Conservation (phyloP, 2,797 vertebrate genomes). For the Taeniopygia guttata region DNA sequence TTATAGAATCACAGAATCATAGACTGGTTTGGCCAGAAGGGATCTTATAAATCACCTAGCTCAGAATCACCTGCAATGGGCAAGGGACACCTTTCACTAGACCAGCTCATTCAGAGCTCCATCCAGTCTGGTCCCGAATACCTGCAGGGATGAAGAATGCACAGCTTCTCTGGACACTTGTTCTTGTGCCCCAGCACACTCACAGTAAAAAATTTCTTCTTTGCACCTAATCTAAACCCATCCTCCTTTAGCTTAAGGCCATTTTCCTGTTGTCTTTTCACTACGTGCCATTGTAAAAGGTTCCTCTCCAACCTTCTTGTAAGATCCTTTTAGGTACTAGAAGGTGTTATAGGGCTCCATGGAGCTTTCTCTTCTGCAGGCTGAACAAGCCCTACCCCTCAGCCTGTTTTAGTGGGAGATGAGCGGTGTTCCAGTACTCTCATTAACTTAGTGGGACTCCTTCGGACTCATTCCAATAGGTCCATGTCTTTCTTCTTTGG, state of each 20-base stretch:
- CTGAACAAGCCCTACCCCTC: background rate
- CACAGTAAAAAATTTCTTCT: background rate
- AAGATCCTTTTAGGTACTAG: background rate
- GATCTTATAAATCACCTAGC: background rate
- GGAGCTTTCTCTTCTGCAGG: background rate
- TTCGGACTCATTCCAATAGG: background rate
- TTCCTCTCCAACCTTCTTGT: background rate
- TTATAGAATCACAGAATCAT: background rate
- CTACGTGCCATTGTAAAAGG: accelerated
- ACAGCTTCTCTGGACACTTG: background rate
- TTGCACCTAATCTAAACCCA: background rate
- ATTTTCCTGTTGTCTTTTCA: background rate
- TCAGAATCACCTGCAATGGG: background rate
- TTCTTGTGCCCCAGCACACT: background rate
- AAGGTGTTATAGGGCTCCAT: background rate
- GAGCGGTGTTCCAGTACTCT: background rate
- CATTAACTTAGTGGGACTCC: background rate
- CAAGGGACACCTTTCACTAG: background rate
- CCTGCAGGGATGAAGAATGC: background rate
- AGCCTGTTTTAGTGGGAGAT: background rate
- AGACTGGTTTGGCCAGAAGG: background rate
- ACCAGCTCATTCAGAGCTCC: background rate
- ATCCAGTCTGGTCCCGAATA: background rate
- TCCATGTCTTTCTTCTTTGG: background rate
- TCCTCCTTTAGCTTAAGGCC: background rate